Evolutionary conservation across 1,140 invertebrate genomes (phyloP).

Genomic region (Euwallacea similis): DNA sequence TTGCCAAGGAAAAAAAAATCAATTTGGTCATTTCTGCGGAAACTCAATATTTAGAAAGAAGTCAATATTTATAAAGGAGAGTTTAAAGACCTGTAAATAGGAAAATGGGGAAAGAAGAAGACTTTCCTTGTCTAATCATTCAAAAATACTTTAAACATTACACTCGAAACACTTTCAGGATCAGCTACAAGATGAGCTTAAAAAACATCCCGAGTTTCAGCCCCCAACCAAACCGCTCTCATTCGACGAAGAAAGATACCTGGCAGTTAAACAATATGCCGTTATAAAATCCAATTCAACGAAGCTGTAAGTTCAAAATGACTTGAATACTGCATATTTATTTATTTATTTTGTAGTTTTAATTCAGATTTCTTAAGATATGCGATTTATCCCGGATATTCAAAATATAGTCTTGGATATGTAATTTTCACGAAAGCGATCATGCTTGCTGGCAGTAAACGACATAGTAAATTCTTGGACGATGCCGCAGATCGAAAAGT

Average conservation of each 20-base stretch:
- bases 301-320: too few relatives aligned
- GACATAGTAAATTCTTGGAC: constrained; percentile 71
- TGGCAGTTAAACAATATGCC: constrained; percentile 64
- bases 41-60: too few relatives aligned
- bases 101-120: too few relatives aligned
- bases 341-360: too few relatives aligned
- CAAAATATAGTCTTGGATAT: constrained; percentile 48
- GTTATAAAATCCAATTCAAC: constrained; percentile 64
- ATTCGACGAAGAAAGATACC: constrained; percentile 65
- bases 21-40: too few relatives aligned
- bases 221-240: constrained; percentile 26
- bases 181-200: constrained; percentile 33
- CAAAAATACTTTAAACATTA: too few relatives aligned
- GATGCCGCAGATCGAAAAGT: constrained; percentile 71
- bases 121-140: too few relatives aligned
- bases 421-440: constrained; percentile 66
- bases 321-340: too few relatives aligned
- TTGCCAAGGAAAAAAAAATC: too few relatives aligned
- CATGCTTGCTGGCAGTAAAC: constrained; percentile 72
- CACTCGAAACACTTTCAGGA: constrained; percentile 21
- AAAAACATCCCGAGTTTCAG: constrained; percentile 29
- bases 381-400: constrained; percentile 54
- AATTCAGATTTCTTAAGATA: too few relatives aligned
- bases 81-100: too few relatives aligned
- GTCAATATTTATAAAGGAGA: too few relatives aligned